Evolutionary conservation across 2,797 vertebrate genomes (phyloP), one percentile per base, ranked within the genome.

Genomic region (Pogoniulus pusillus): DNA sequence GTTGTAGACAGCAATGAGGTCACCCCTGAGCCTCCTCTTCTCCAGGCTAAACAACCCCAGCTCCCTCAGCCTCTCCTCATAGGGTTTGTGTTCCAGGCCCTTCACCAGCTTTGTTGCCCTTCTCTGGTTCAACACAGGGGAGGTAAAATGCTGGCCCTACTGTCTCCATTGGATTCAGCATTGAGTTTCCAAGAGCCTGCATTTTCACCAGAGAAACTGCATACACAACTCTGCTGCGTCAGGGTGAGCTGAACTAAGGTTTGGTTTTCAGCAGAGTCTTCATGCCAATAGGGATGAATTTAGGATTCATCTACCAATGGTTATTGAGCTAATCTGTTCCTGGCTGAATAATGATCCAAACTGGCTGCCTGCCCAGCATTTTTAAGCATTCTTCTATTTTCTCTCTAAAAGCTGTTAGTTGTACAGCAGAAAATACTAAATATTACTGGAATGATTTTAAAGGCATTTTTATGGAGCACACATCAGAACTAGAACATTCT

Each of bases 301-400:
- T 74, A 58, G 69, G 57, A 84, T 82, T 84, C 51, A 90, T 82
- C 69, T 68, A 29, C 27, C 53, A 85, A 18, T 60, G 72, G 39
- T 35, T 90, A 70, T 62, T 65, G 34, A 89, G 82, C 32, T 85
- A 66, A 87, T 51, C 63, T 85, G 53, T 70, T 90, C 87, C 37
- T 64, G 83, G 70, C 32, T 83, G 59, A 87, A 55, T 41, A 43
- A 72, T 93, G 65, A 92, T 4, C 85, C 14, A 81, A 76, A 53
- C 64, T 92, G 92, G 91, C 80, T 78, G 45, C 65, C 85, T 76
- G 82, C 89, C 89, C 54, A 85, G 68, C 68, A 53, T 73, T 94
- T 89, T 87, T 13, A 85, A 64, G 73, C 49, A 73, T 82, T 91
- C 45, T 87, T 87, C 82, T 85, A 70, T 79, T 91, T 91, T 90